Evolutionary conservation across 2,888 invertebrate species (phyloP), one percentile per base, ranked within the genome.

Genomic region (Ichneumoninae sp.): DNA sequence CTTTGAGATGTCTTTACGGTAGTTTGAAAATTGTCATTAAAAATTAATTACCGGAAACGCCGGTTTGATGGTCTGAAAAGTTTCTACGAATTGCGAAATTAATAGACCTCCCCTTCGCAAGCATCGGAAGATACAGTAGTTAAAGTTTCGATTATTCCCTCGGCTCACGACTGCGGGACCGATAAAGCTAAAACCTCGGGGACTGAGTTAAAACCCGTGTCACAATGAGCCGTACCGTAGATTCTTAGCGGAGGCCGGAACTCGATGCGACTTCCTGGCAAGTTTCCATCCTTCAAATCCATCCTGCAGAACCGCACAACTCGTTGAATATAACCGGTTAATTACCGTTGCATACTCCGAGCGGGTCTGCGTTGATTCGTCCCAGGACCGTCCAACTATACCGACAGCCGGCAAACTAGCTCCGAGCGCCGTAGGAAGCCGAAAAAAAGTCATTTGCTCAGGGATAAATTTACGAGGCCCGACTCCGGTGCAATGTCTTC

Each of bases 381-480:
- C 30, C 30, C 60, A 30, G 30, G 26, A 54, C 8, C 72, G 50
- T 79, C n/a, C 7, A 26, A n/a, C n/a, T 66, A 54, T 19, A 60
- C 60, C 19, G 26, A 70, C 50, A 44, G 36, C 62, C 19, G 36
- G 62, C 22, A 19, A 79, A 78, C 50, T 60, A 62, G 22, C 62
- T 69, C 40, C 70, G 33, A 19, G 60, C n/a, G 3, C 19, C 36
- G 19, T 33, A 71, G 71, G 69, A 79, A 65, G 65, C 30, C 33
- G 8, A 10, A 57, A 69, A 69, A 57, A 44, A 62, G 60, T 50
- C 78, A 78, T 84, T 81, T 75, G 81, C 69, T 68, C 69, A 50
- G 44, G 54, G 81, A 84, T 81, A 81, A 84, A 81, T 84, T 84
- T 84, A 84, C 84, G 84, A 81, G 75, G 52, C 30, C 80, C 60